Conservation (phyloP, 2,888 invertebrate genomes). For the Clunio marinus region DNA sequence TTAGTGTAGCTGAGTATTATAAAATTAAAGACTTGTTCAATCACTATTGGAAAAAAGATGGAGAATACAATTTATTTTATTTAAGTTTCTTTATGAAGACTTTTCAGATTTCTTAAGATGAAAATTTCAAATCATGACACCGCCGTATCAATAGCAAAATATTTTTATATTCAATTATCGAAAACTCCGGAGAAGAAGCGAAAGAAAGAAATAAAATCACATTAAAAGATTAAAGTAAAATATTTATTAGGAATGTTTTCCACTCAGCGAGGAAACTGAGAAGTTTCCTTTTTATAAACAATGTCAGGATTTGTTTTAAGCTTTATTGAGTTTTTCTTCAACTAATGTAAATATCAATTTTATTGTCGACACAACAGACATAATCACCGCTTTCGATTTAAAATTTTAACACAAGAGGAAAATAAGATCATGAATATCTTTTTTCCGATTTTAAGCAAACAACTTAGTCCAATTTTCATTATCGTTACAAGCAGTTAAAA, state of each 20-base stretch:
- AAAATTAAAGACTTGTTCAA: background rate
- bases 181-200: background rate
- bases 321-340: constrained; percentile 17
- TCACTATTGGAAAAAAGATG: background rate
- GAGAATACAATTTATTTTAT: background rate
- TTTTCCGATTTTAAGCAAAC: background rate
- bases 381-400: background rate
- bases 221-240: constrained; percentile 34
- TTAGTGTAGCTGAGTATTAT: no score
- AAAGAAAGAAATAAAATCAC: background rate
- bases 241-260: constrained; percentile 29
- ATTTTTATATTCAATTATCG: background rate
- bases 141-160: background rate
- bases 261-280: constrained; percentile 16
- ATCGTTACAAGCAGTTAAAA: background rate
- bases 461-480: constrained; percentile 12
- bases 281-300: background rate
- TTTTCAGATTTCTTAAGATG: no score
- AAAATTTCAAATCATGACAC: no score
- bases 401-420: background rate
- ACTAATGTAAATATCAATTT: background rate
- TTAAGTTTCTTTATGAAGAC: no score
- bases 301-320: constrained; percentile 29
- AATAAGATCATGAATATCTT: no score
- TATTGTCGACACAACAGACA: background rate